Evolutionary conservation across 30 jellyfish, hydroid and myxozoan genomes (phyloP), one percentile per base, ranked within the genome.

Genomic region (Pseudorhiza aurosa): DNA sequence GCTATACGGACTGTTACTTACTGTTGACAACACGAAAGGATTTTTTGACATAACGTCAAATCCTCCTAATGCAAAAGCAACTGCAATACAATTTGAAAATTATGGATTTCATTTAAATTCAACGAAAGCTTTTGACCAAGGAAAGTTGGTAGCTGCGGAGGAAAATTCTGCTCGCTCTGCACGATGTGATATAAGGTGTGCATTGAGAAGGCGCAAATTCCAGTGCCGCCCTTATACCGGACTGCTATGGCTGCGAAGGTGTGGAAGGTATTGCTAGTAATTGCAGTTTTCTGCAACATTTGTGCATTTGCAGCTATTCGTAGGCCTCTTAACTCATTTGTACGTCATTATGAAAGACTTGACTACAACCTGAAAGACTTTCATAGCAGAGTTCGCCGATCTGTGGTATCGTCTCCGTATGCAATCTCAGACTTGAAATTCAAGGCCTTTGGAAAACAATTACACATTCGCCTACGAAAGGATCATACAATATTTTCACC

Each of bases 361-460:
- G 89, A 75, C 60, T 90, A 90, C 87, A 79, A 67, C 35, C 58
- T 75, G 50, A 58, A 47, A 55, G 97, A 90, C 15, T 89, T 90
- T n/a, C 93, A 90, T 78, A 68, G 93, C 72, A 84, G 97, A 32
- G 85, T 60, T 18, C 75, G 96, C 60, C 85, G 97, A 17, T 89
- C 97, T 9, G 39, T 43, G 19, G 67, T 59, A 1, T 42, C 88
- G 12, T 90, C 97, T 22, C 97, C 97, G 11, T 83, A 74, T 56
- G 89, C 94, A 1, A 76, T 72, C 17, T 68, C 86, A 17, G 92
- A 83, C 44, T 32, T 90, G 68, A 73, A 74, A 17, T 81, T 90
- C 87, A 70, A 83, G 29, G 97, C 97, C 33, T 72, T 73, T 68
- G 93, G 88, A 18, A 82, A 90, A 39, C 75, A 90, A 25, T 82